These are phyloP conservation scores for Eulemur rubriventer DNA, from an alignment of 2,797 vertebrate genomes.

Conservation along the genomic window DNA sequence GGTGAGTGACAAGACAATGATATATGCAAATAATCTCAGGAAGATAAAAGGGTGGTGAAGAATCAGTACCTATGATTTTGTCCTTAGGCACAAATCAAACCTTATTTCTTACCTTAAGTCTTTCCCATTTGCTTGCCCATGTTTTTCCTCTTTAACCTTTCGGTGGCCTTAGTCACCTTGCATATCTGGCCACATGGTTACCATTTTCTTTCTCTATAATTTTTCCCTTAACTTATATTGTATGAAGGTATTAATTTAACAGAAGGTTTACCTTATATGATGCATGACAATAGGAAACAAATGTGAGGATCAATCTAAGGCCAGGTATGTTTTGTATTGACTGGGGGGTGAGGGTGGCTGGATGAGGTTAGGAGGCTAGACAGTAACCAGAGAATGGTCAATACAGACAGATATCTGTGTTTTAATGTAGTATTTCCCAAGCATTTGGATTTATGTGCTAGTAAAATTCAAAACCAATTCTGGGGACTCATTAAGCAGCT, in stretches of 20 bases:
- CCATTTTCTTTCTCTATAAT: neutral
- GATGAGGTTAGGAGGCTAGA: neutral
- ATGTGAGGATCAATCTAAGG: neutral
- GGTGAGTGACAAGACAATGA: neutral
- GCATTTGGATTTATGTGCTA: neutral
- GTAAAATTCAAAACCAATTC: conserved; percentile 35
- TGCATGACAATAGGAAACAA: neutral
- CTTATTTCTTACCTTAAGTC: neutral
- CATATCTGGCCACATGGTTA: neutral
- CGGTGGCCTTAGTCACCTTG: neutral
- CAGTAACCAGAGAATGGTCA: neutral
- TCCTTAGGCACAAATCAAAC: neutral
- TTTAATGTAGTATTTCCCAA: conserved; percentile 18
- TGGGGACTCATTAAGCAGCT: neutral
- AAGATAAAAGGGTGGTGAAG: neutral
- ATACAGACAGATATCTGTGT: neutral
- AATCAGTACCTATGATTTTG: neutral
- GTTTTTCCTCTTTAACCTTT: neutral
- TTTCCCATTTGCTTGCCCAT: neutral
- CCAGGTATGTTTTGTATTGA: conserved; percentile 1
- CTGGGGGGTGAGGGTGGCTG: neutral
- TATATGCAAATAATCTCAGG: neutral
- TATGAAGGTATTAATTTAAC: conserved; percentile 1
- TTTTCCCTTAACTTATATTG: conserved; percentile 7
- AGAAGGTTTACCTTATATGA: neutral